Percentiles rank a stretch among this genome's conserved stretches.
phyloP scores from a whole-genome alignment of 2,797 vertebrate species.

The Poecilia wingei region DNA sequence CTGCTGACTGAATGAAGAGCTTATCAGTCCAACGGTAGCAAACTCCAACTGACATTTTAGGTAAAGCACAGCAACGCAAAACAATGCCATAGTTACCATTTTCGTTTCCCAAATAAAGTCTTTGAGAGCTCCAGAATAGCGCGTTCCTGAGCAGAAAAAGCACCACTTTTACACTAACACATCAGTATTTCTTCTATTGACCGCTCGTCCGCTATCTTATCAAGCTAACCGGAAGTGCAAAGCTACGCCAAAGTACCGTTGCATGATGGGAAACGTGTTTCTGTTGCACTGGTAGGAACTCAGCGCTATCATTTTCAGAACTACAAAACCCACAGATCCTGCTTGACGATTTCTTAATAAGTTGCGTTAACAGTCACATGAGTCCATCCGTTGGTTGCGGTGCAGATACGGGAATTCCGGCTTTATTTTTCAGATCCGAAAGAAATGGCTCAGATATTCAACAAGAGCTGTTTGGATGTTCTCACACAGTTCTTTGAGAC shows the following conservation, averaged over 20 bases:
- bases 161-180: constrained; percentile 48
- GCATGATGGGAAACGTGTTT: constrained; percentile 73
- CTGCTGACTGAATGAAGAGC: constrained; percentile 41
- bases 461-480: neutral
- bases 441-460: neutral
- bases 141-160: constrained; percentile 36
- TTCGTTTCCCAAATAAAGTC: constrained; percentile 45
- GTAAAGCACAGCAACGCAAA: neutral
- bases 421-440: neutral
- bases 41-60: neutral
- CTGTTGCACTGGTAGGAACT: accelerated
- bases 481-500: neutral
- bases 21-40: constrained; percentile 32
- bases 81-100: constrained; percentile 70
- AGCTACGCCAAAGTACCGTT: neutral
- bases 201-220: constrained; percentile 70
- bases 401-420: neutral
- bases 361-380: constrained; percentile 58
- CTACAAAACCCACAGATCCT: constrained; percentile 71
- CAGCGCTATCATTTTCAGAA: neutral
- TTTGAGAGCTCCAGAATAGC: constrained; percentile 25
- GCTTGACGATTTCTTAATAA: too few species aligned
- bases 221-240: constrained; percentile 64
- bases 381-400: neutral
- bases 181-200: constrained; percentile 50